Evolutionary conservation across 2,797 vertebrate genomes (phyloP).

Genomic region (Liparis tanakae): DNA sequence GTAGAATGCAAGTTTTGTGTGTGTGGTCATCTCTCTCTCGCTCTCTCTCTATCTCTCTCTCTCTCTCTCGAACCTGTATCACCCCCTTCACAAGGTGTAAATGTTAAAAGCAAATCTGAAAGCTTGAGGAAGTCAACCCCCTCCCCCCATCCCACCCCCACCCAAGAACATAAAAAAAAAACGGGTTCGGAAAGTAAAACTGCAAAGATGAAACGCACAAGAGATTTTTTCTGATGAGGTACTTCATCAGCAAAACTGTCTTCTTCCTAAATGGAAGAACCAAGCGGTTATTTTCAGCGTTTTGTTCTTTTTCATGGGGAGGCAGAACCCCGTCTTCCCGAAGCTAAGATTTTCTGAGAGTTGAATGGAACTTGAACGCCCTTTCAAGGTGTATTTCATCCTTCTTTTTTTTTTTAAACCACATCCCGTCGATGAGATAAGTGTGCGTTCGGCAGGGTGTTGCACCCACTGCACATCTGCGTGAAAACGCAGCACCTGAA

Average conservation of each 20-base stretch:
- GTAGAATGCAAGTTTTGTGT: no score
- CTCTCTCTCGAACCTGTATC: no score
- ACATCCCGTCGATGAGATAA: constrained; percentile 56
- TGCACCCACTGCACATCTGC: constrained; percentile 26
- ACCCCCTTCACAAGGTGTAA: not conserved
- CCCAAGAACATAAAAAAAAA: constrained; percentile 12
- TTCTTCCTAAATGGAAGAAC: constrained; percentile 20
- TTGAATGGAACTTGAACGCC: constrained; percentile 57
- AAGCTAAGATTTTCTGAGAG: constrained; percentile 22
- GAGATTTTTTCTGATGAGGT: not conserved
- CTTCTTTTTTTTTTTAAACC: constrained; percentile 44
- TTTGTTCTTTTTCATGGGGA: not conserved
- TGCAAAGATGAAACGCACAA: constrained; percentile 6
- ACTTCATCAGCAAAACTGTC: constrained; percentile 47
- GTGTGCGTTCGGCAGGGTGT: not conserved
- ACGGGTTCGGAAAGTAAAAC: constrained; percentile 3
- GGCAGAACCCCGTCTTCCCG: constrained; percentile 9
- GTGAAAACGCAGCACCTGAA: constrained; percentile 14
- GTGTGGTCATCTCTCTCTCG: no score
- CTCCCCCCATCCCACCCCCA: no score
- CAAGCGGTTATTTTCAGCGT: constrained; percentile 30
- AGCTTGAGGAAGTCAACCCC: not conserved
- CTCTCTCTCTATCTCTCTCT: no score
- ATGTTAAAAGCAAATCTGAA: not conserved
- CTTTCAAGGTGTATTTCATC: constrained; percentile 7